Base-by-base conservation (phyloP, 2,797 vertebrate species). In the Xenops minutus region DNA sequence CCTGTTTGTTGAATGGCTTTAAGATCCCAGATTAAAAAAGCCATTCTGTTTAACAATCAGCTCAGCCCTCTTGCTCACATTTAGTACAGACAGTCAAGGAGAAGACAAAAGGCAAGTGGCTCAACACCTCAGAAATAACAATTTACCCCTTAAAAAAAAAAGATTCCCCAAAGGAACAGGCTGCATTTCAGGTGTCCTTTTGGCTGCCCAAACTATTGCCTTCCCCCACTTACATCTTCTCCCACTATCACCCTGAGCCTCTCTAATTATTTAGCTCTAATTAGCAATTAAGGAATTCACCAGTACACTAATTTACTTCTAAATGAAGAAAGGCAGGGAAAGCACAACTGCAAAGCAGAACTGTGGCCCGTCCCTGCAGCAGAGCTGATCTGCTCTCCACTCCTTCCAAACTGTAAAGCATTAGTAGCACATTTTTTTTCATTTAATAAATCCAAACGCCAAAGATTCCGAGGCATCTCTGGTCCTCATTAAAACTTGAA, bases 401-500 rank as follows among this genome's bases (percentile, higher is more conserved):
- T 84, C 84, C 67, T 58, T n/a, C 48, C 81, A 24, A 52, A 58
- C 92, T 58, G 59, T 17, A 68, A 61, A 0, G 0, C 2, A 1
- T 52, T 59, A 71, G 32, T 12, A 66, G 66, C 1, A 1, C 66
- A 12, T 58, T 46, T 68, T 48, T 54, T 84, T 44, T 37, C 39
- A 72, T 68, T 73, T 24, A 75, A 81, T 63, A 92, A 92, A 93
- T 44, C n/a, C 59, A 26, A 85, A 62, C 0, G 0, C 63, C 80
- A 90, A 85, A 71, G 15, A 89, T 77, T 72, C 29, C 1, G 2
- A 92, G 54, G 67, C 17, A 0, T 27, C 68, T 92, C 95, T 96
- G 96, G 66, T 92, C 64, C 66, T 78, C 58, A 84, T 96, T 94
- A 96, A 89, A 32, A 54, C 75, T 75, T 29, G 36, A 74, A 89